Conservation (phyloP, 2,888 invertebrate species). For the Dioctria rufipes region DNA sequence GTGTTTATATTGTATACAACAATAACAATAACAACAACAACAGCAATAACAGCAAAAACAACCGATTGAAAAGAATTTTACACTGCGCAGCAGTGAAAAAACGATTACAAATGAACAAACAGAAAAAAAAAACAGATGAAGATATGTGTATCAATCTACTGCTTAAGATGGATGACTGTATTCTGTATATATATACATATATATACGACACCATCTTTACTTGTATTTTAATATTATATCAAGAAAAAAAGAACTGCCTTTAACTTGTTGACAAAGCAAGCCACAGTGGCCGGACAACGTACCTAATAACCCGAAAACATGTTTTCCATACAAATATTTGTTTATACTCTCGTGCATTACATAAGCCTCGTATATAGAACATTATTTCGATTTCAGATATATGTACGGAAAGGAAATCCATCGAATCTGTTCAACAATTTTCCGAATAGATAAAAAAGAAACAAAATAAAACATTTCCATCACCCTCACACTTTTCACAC, state of each 20-base stretch:
- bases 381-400: not conserved
- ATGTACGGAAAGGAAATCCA: not conserved
- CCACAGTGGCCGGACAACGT: slow-evolving; percentile 46
- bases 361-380: not conserved
- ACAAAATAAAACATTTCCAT: slow-evolving; percentile 13
- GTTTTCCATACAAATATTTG: not conserved
- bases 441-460: not conserved
- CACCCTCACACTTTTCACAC: slow-evolving; percentile 36
- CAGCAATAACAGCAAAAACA: not conserved
- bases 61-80: slow-evolving; percentile 6
- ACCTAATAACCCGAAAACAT: not conserved
- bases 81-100: not conserved
- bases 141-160: not conserved
- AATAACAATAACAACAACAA: too few relatives aligned
- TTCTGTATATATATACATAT: not conserved
- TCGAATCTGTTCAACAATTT: slow-evolving; percentile 7
- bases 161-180: slow-evolving; percentile 19
- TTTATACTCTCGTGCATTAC: too few relatives aligned
- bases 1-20: not conserved
- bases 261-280: slow-evolving; percentile 40
- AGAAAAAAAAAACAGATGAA: not conserved
- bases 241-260: slow-evolving; percentile 27
- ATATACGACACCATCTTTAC: slow-evolving; percentile 6
- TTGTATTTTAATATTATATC: slow-evolving; percentile 13
- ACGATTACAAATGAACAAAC: not conserved